Conservation (phyloP, 2,113 vertebrate species). For the Neodontobutis hainanensis region DNA sequence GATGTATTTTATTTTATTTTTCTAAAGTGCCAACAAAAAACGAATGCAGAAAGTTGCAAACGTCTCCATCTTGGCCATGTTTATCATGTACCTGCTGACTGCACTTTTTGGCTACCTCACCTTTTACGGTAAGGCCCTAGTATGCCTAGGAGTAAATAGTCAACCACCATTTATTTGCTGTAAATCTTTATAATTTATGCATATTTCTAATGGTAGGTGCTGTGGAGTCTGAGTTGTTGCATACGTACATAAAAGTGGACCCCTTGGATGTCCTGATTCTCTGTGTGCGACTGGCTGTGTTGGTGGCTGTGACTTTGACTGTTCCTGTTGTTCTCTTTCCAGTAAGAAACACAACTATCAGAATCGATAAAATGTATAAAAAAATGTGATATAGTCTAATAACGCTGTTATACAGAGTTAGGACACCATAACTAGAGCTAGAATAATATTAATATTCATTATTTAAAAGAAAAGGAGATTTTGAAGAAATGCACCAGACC, state of each 20-base stretch:
- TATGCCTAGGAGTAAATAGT: conserved; percentile 28
- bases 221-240: conserved; percentile 83
- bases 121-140: conserved; percentile 79
- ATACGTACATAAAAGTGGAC: conserved; percentile 81
- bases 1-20: neutral
- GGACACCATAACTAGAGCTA: no score
- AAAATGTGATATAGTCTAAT: no score
- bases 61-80: conserved; percentile 86
- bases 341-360: conserved; percentile 62
- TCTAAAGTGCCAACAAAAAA: conserved; percentile 79
- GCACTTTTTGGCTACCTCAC: conserved; percentile 89
- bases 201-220: conserved; percentile 59
- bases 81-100: conserved; percentile 87
- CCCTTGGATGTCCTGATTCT: conserved; percentile 81
- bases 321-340: conserved; percentile 89
- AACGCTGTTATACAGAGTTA: no score
- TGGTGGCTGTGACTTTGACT: conserved; percentile 85
- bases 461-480: neutral
- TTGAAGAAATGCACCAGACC: neutral
- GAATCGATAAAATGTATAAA: no score
- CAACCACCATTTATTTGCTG: neutral
- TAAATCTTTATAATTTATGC: neutral
- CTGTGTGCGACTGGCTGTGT: conserved; percentile 83
- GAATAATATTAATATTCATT: neutral
- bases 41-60: conserved; percentile 88